These are phyloP conservation scores for Timema cristinae DNA, from an alignment of 2,888 invertebrate species.

Conservation along the genomic window DNA sequence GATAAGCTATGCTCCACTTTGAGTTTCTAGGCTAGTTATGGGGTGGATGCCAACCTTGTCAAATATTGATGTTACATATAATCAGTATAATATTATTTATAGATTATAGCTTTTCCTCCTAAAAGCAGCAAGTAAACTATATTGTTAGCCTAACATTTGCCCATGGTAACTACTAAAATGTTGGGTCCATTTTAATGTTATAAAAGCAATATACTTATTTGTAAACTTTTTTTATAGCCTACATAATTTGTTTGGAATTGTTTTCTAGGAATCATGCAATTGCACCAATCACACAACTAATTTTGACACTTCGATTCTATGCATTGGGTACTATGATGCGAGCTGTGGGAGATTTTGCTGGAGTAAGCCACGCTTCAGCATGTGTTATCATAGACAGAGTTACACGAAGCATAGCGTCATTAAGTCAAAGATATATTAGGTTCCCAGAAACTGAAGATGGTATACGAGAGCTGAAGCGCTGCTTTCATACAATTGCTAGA, in stretches of 20 bases:
- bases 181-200: too few species aligned
- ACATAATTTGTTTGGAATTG: not conserved
- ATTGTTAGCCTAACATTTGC: too few species aligned
- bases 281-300: conserved; percentile 10
- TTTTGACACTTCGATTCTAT: conserved; percentile 17
- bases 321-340: conserved; percentile 6
- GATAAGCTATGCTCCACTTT: too few species aligned
- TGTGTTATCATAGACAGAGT: conserved; percentile 14
- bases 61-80: too few species aligned
- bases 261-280: conserved; percentile 15
- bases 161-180: too few species aligned
- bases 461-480: not conserved
- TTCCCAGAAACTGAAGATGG: not conserved
- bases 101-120: too few species aligned
- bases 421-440: not conserved
- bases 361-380: conserved; percentile 5
- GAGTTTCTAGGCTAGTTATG: too few species aligned
- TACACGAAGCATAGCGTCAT: conserved; percentile 3
- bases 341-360: conserved; percentile 13
- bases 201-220: too few species aligned
- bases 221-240: too few species aligned
- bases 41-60: too few species aligned
- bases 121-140: too few species aligned
- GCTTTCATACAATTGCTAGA: not conserved
- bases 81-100: too few species aligned